Evolutionary conservation across 2,888 invertebrate species (phyloP).

Genomic region (Xestia rhomboidea): DNA sequence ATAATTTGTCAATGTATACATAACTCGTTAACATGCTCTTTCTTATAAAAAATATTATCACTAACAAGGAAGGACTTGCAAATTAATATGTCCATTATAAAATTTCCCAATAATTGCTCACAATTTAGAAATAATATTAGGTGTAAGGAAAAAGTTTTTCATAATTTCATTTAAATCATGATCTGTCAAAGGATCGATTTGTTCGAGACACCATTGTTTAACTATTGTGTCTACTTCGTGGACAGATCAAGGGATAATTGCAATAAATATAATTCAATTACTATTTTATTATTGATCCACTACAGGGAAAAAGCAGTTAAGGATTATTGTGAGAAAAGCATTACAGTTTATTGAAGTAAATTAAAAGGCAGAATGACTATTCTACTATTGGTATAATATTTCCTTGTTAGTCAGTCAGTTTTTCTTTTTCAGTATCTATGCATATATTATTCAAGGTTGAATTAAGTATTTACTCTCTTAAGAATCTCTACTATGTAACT

Average conservation of each 20-base stretch:
- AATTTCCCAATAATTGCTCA: not conserved
- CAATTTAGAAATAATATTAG: not conserved
- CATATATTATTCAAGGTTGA: not conserved
- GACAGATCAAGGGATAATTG: no score
- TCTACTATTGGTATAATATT: not conserved
- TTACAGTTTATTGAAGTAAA: not conserved
- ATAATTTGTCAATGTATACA: not conserved
- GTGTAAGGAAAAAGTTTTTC: not conserved
- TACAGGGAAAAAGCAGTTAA: not conserved
- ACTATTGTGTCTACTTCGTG: no score
- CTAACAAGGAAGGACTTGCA: not conserved
- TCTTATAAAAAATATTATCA: not conserved
- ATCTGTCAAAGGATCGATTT: no score
- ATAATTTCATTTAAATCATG: not conserved
- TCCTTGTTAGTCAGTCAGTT: constrained; percentile 12
- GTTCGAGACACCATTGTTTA: no score
- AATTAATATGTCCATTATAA: not conserved
- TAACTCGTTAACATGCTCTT: not conserved
- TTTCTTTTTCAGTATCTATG: not conserved
- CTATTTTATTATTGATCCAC: not conserved
- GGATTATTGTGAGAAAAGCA: not conserved
- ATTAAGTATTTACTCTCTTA: not conserved
- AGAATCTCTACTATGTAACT: not conserved
- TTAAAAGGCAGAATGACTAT: not conserved
- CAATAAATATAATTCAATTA: not conserved